A percentile compares a stretch with the other conserved stretches of the same genome.
These are phyloP conservation scores for Tuberolachnus salignus DNA, from an alignment of 2,888 invertebrate species.

Conservation along the genomic window DNA sequence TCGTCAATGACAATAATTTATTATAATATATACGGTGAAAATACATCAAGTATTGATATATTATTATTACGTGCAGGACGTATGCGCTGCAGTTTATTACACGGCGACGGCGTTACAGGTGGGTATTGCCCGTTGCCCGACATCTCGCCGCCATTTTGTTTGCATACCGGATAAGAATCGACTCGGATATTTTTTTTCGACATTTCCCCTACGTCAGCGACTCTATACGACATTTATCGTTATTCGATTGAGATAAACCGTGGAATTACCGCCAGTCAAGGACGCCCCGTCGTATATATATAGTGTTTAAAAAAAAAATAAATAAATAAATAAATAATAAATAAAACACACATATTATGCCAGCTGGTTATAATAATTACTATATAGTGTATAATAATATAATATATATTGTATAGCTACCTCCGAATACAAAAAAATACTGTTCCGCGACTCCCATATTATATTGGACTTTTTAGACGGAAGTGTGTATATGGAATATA, in stretches of 20 bases:
- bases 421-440: too few relatives aligned
- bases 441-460: conserved; percentile 1
- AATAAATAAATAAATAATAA: too few relatives aligned
- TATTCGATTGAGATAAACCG: neutral
- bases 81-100: neutral
- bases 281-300: neutral
- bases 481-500: neutral
- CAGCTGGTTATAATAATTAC: too few relatives aligned
- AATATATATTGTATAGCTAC: neutral
- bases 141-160: neutral
- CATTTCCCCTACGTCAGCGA: conserved; percentile 12
- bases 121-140: neutral
- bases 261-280: conserved; percentile 8
- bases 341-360: too few relatives aligned
- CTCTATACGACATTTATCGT: neutral
- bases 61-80: neutral
- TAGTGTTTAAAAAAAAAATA: conserved; percentile 9
- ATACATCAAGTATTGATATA: neutral
- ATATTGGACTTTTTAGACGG: conserved; percentile 29
- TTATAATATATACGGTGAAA: neutral
- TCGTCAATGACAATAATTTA: neutral
- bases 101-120: too few relatives aligned
- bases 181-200: neutral
- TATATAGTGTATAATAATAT: too few relatives aligned
- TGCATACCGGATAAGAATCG: neutral